Base-by-base conservation (phyloP, 2,888 invertebrate genomes). In the Hirtodrosophila alboralis region DNA sequence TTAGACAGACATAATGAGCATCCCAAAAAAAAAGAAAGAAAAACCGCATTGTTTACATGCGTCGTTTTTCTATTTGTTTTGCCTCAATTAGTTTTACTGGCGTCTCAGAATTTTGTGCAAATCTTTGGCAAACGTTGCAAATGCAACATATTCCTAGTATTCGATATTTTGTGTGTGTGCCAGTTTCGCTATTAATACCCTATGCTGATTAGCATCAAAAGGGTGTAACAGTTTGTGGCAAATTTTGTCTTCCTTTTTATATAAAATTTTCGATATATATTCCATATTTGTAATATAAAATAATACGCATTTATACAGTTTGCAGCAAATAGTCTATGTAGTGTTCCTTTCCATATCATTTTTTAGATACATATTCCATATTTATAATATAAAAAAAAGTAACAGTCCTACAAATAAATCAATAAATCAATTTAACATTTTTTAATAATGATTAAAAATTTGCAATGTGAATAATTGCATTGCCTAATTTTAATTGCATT, bases 21-120 rank as follows among this genome's bases (percentile, higher is more conserved):
- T 6, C 49, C 44, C 48, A 69, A 34, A 44, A 5, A 13, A 56
- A 48, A 26, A 52, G 33, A 40, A 30, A 28, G 34, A 51, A 23
- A 16, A 2, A 12, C 44, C 44, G 34, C 47, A 65, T 75, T 68
- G 79, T 72, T 85, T 72, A 79, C 72, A 83, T 75, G 51, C 60
- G 64, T 60, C 34, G 33, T 23, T 44, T 40, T 57, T 48, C 54
- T 58, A 61, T 74, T 68, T 75, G 81, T 54, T 74, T 59, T 53
- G 76, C 85, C 70, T 81, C 81, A 85, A 85, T 83, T 79, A 85
- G 67, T 70, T 79, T 79, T 84, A 79, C 79, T 79, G 62, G 77
- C 79, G 81, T 77, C 69, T 61, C 61, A 38, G 48, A 68, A 63
- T 57, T 45, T 34, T n/a, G n/a, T n/a, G 72, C 62, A 54, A 63